Evolutionary conservation across 2,888 invertebrate genomes (phyloP).

Genomic region (Drosophila multiciliata): DNA sequence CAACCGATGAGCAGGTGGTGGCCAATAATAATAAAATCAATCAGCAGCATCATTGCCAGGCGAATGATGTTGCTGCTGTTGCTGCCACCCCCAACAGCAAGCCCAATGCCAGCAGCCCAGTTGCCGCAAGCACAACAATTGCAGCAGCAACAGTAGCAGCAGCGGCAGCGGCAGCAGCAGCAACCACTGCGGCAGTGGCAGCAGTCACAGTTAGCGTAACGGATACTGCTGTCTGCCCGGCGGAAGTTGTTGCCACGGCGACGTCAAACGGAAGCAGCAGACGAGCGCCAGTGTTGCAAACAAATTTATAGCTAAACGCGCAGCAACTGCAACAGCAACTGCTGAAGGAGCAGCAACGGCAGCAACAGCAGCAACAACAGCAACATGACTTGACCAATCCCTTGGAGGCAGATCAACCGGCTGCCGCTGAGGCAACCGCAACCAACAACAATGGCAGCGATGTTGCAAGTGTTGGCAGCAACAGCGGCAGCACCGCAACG

Average conservation of each 20-base stretch:
- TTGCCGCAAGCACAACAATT: conserved; percentile 20
- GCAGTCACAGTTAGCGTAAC: conserved; percentile 8
- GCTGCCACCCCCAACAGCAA: conserved; percentile 42
- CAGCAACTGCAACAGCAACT: conserved; percentile 70
- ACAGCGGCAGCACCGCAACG: conserved; percentile 51
- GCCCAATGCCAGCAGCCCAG: conserved; percentile 41
- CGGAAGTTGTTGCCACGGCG: conserved; percentile 39
- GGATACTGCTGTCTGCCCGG: conserved; percentile 11
- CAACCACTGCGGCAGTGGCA: conserved; percentile 24
- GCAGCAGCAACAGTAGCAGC: conserved; percentile 24
- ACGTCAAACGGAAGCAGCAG: conserved; percentile 51
- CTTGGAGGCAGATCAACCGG: conserved; percentile 17
- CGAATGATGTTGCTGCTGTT: conserved; percentile 49
- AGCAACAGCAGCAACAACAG: conserved; percentile 56
- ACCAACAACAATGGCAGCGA: conserved; percentile 32
- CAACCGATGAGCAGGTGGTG: conserved; percentile 71
- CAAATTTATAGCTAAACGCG: conserved; percentile 84
- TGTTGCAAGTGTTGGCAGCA: conserved; percentile 53
- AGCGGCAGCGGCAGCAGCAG: conserved; percentile 18
- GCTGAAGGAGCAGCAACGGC: conserved; percentile 68
- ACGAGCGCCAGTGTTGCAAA: conserved; percentile 68
- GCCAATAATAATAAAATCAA: conserved; percentile 84
- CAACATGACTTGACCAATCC: conserved; percentile 12
- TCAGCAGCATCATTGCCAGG: conserved; percentile 78
- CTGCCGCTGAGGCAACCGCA: conserved; percentile 24